A percentile compares a stretch with the other conserved stretches of the same genome.
phyloP scores from a whole-genome alignment of 1,140 invertebrate genomes.

The Ganaspis sp. region DNA sequence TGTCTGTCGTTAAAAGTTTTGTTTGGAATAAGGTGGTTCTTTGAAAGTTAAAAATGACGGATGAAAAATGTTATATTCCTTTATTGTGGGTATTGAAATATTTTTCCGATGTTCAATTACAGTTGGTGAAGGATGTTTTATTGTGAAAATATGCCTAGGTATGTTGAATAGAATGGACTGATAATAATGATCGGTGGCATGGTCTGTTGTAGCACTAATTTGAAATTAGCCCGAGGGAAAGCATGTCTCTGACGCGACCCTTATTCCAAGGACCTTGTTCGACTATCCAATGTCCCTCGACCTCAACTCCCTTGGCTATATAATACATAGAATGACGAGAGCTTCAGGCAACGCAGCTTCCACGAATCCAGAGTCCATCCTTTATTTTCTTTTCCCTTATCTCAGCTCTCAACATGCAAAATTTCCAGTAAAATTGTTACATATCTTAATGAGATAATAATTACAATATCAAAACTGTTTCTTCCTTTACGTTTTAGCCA shows the following conservation, averaged over 20 bases:
- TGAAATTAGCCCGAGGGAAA: constrained; percentile 26
- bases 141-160: constrained; percentile 3
- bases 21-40: too few relatives aligned
- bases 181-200: constrained; percentile 20
- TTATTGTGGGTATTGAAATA: not conserved
- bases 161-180: constrained; percentile 19
- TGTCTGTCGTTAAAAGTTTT: too few relatives aligned
- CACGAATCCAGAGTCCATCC: constrained; percentile 5
- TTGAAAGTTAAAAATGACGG: too few relatives aligned
- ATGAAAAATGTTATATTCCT: not conserved
- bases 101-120: not conserved
- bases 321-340: constrained; percentile 22
- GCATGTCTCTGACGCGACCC: constrained; percentile 28
- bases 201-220: constrained; percentile 28
- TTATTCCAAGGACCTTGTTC: constrained; percentile 28
- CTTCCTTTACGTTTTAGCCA: too few relatives aligned
- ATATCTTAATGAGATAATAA: not conserved
- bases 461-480: not conserved
- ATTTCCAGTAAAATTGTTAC: not conserved
- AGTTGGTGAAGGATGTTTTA: not conserved
- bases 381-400: not conserved
- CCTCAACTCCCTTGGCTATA: constrained; percentile 22
- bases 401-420: not conserved
- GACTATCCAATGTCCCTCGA: constrained; percentile 28
- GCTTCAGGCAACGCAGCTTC: not conserved